phyloP scores from a whole-genome alignment of 2,888 invertebrate genomes.

The Megaustenia siamemsis region DNA sequence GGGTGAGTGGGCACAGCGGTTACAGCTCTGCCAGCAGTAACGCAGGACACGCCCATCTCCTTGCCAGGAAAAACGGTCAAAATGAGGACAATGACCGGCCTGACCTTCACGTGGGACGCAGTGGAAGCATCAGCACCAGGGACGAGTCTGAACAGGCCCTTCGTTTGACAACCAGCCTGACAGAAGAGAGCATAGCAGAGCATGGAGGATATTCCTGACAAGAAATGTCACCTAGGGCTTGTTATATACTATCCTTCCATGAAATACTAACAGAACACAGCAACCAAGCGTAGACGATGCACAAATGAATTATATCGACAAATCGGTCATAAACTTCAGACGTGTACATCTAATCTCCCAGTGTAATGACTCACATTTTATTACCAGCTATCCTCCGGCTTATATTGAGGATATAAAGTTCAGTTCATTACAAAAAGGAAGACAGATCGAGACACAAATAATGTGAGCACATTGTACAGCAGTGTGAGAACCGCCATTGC shows the following conservation, averaged over 20 bases:
- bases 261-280: too few species aligned
- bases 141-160: constrained; percentile 29
- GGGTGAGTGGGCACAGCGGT: constrained; percentile 38
- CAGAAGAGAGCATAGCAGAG: constrained; percentile 56
- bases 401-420: too few species aligned
- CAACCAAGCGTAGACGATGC: too few species aligned
- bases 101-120: constrained; percentile 48
- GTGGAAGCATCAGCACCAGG: constrained; percentile 36
- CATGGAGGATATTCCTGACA: constrained; percentile 49
- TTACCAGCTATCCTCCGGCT: too few species aligned
- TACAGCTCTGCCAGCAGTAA: constrained; percentile 45
- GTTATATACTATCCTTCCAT: background rate
- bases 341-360: too few species aligned
- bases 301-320: too few species aligned
- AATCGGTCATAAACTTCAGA: too few species aligned
- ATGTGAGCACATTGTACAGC: too few species aligned
- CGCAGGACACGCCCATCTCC: constrained; percentile 30
- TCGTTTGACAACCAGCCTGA: constrained; percentile 50
- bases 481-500: too few species aligned
- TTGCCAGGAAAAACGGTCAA: constrained; percentile 48
- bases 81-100: constrained; percentile 29
- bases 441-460: too few species aligned
- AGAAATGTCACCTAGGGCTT: constrained; percentile 18
- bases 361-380: too few species aligned
- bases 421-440: too few species aligned